phyloP scores from a whole-genome alignment of 2,888 invertebrate species.

The Lapara coniferarum region DNA sequence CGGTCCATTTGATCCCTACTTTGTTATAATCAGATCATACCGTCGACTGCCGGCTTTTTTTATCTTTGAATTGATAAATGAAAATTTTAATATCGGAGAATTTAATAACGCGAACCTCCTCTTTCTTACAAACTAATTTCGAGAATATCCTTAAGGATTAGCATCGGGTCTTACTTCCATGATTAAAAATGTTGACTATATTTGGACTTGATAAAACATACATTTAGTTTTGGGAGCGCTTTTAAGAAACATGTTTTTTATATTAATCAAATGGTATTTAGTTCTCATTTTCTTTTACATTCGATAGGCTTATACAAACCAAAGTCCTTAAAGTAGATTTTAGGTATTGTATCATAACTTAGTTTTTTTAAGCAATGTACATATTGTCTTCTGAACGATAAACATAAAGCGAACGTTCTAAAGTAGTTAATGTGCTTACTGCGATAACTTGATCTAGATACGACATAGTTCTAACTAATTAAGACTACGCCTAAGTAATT shows the following conservation, averaged over 20 bases:
- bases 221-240: background rate
- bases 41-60: constrained; percentile 1
- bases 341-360: constrained; percentile 5
- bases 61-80: constrained; percentile 15
- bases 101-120: constrained; percentile 17
- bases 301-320: background rate
- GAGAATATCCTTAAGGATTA: constrained; percentile 16
- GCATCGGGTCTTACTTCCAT: constrained; percentile 6
- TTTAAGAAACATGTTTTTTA: background rate
- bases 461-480: constrained; percentile 8
- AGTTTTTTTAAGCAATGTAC: constrained; percentile 39
- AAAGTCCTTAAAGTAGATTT: background rate
- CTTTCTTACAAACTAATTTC: constrained; percentile 13
- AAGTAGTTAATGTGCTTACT: constrained; percentile 74
- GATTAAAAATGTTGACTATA: constrained; percentile 13
- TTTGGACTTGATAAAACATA: background rate
- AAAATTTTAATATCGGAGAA: constrained; percentile 17
- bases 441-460: constrained; percentile 30
- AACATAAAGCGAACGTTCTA: constrained; percentile 78
- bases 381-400: constrained; percentile 47
- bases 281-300: background rate
- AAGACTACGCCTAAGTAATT: constrained; percentile 7
- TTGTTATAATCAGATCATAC: constrained; percentile 15
- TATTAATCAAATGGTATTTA: background rate
- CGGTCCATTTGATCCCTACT: constrained; percentile 21